phyloP scores from a whole-genome alignment of 2,113 vertebrate species.

The Halichoerus grypus region DNA sequence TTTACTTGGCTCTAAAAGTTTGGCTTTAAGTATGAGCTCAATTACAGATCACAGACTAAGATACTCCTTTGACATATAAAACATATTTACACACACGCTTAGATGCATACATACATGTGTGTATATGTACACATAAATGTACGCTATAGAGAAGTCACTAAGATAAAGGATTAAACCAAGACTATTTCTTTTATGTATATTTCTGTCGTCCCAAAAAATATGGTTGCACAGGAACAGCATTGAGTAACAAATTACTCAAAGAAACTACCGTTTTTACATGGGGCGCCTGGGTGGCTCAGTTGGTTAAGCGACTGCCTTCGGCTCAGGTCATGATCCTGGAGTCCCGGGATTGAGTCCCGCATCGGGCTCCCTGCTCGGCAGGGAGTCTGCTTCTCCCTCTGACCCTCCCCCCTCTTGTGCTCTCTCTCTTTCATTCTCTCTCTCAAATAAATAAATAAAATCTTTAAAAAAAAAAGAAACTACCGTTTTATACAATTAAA shows the following conservation, averaged over 20 bases:
- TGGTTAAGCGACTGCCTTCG: too few species aligned
- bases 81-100: neutral
- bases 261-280: slow-evolving; percentile 45
- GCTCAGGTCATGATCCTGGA: too few species aligned
- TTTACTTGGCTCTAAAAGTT: neutral
- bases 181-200: slow-evolving; percentile 29
- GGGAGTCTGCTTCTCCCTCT: too few species aligned
- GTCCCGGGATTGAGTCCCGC: too few species aligned
- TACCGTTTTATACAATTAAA: slow-evolving; percentile 57
- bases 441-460: too few species aligned
- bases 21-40: slow-evolving; percentile 51
- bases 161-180: slow-evolving; percentile 26
- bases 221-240: neutral
- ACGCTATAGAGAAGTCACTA: neutral
- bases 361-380: too few species aligned
- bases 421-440: too few species aligned
- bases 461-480: too few species aligned
- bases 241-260: slow-evolving; percentile 10
- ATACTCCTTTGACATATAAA: slow-evolving; percentile 24
- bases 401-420: too few species aligned
- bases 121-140: neutral
- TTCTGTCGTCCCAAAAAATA: slow-evolving; percentile 2
- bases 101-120: neutral
- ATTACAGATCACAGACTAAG: neutral
- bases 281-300: too few species aligned